These are phyloP conservation scores for Bovichtus variegatus DNA, from an alignment of 2,797 vertebrate genomes.

Conservation along the genomic window DNA sequence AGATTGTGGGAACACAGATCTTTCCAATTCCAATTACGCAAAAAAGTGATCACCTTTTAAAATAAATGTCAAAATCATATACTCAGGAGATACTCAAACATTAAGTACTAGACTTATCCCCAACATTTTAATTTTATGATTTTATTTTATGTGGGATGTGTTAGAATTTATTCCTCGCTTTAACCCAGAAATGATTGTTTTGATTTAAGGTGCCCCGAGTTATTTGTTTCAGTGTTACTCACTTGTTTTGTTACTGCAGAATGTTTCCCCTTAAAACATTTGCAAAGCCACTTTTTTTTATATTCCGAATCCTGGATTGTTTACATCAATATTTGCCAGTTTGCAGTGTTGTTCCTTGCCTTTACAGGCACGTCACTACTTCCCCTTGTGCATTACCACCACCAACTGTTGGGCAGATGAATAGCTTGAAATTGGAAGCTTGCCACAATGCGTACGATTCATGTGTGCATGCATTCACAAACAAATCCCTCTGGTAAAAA, in stretches of 20 bases:
- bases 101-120: neutral
- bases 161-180: neutral
- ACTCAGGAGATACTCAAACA: neutral
- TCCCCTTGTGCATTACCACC: neutral
- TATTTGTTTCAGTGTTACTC: neutral
- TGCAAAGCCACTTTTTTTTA: neutral
- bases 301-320: neutral
- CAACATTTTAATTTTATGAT: slow-evolving; percentile 11
- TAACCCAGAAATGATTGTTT: slow-evolving; percentile 4
- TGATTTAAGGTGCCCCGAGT: neutral
- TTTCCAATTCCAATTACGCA: slow-evolving; percentile 18
- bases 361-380: neutral
- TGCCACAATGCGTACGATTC: neutral
- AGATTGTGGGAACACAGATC: slow-evolving; percentile 10
- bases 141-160: slow-evolving; percentile 11
- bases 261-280: slow-evolving; percentile 15
- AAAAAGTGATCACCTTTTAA: slow-evolving; percentile 1
- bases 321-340: neutral
- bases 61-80: neutral
- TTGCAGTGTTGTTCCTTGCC: neutral
- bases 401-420: neutral
- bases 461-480: neutral
- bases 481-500: neutral
- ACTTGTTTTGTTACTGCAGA: neutral
- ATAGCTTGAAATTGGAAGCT: neutral